A percentile compares a stretch with the other conserved stretches of the same genome.
Conservation (phyloP, 2,113 vertebrate species). For the Chloropsis cyanopogon region DNA sequence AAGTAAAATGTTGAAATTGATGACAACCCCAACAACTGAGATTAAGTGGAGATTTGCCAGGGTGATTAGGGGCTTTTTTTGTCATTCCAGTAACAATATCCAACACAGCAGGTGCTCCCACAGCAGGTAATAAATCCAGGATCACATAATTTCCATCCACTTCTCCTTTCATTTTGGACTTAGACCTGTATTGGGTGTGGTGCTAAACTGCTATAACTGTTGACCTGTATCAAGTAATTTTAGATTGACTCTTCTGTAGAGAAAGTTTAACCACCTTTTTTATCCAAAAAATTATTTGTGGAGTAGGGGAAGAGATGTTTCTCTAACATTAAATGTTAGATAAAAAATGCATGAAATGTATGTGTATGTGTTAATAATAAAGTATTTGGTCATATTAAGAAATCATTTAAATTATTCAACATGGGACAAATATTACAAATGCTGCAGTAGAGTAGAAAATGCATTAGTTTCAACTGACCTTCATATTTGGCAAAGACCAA, state of each 20-base stretch:
- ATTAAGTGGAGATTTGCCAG: background rate
- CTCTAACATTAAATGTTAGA: background rate
- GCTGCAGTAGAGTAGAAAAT: background rate
- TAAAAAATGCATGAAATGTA: background rate
- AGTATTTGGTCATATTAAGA: background rate
- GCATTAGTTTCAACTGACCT: background rate
- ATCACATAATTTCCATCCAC: background rate
- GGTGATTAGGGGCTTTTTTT: background rate
- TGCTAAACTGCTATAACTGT: background rate
- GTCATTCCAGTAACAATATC: background rate
- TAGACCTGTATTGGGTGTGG: background rate
- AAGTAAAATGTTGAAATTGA: background rate
- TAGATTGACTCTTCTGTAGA: background rate
- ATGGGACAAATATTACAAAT: background rate
- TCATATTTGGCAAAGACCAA: background rate
- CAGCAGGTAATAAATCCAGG: background rate
- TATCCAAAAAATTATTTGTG: background rate
- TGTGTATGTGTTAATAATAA: background rate
- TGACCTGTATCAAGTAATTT: background rate
- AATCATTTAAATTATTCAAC: background rate
- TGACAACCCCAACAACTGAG: background rate
- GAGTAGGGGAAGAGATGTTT: fast-evolving
- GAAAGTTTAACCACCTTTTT: background rate
- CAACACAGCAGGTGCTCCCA: background rate
- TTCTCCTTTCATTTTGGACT: background rate